Percentiles rank a stretch among this genome's conserved stretches.
Conservation (phyloP, 1,140 invertebrate genomes). For the Ylistrum balloti region DNA sequence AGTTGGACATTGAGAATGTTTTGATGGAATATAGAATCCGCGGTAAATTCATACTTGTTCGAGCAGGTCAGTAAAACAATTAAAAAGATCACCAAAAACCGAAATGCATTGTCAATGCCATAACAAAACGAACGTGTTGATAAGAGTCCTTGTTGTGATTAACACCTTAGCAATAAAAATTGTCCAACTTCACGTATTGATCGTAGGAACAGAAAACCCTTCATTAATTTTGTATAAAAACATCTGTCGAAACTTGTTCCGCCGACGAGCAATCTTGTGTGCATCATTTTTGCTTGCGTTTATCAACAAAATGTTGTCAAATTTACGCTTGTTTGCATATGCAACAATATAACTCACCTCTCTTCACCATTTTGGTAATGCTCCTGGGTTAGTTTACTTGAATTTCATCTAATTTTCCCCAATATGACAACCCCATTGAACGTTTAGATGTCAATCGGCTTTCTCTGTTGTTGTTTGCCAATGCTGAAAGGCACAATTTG, state of each 20-base stretch:
- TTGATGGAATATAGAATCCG: not conserved
- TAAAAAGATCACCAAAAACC: not conserved
- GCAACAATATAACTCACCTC: not conserved
- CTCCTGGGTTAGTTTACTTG: not conserved
- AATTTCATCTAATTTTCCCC: not conserved
- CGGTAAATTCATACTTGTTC: slow-evolving; percentile 20
- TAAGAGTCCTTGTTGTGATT: not conserved
- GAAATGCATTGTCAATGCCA: not conserved
- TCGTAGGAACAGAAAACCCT: not conserved
- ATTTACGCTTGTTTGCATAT: not conserved
- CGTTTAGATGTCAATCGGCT: not conserved
- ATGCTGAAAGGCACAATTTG: not conserved
- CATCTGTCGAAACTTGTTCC: slow-evolving; percentile 55
- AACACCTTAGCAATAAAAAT: not conserved
- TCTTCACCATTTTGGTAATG: not conserved
- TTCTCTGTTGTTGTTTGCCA: slow-evolving; percentile 15
- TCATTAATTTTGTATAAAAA: slow-evolving; percentile 56
- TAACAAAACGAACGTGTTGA: not conserved
- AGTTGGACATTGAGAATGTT: no score
- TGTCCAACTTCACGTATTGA: not conserved
- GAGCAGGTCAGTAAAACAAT: slow-evolving; percentile 10
- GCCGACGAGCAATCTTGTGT: not conserved
- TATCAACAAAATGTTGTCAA: not conserved
- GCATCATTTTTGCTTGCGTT: not conserved
- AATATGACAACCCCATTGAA: not conserved